phyloP scores from a whole-genome alignment of 2,113 vertebrate species.

The Antennarius striatus region DNA sequence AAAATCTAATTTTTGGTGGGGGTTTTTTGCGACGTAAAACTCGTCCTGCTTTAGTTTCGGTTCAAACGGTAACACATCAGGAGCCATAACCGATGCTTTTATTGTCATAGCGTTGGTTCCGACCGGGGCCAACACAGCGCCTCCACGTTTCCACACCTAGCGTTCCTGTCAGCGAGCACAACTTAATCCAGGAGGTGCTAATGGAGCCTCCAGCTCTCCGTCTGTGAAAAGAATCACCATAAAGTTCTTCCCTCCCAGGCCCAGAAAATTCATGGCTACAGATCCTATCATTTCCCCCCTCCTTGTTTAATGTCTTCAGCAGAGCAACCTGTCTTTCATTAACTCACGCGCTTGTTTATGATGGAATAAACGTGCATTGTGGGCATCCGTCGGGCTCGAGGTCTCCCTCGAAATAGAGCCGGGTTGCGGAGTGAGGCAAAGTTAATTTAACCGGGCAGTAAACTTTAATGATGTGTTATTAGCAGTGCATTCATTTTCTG shows the following conservation, averaged over 20 bases:
- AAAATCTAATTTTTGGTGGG: too few relatives aligned
- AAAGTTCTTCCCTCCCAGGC: constrained; percentile 37
- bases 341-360: constrained; percentile 47
- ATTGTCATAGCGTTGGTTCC: constrained; percentile 7
- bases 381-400: neutral
- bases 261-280: constrained; percentile 43
- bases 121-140: constrained; percentile 19
- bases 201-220: constrained; percentile 54
- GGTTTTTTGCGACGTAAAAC: too few relatives aligned
- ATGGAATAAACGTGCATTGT: constrained; percentile 23
- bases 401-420: neutral
- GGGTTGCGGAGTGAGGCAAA: neutral
- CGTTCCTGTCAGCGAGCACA: constrained; percentile 51
- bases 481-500: neutral
- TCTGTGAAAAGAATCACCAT: constrained; percentile 69
- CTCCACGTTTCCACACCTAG: constrained; percentile 42
- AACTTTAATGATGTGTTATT: neutral
- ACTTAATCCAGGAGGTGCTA: constrained; percentile 63
- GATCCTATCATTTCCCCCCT: constrained; percentile 43
- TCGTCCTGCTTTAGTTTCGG: too few relatives aligned
- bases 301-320: constrained; percentile 64
- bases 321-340: constrained; percentile 65
- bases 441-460: neutral
- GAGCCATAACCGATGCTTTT: too few relatives aligned
- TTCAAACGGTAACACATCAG: too few relatives aligned